phyloP scores from a whole-genome alignment of 2,113 vertebrate species.

The Dendropsophus ebraccatus region DNA sequence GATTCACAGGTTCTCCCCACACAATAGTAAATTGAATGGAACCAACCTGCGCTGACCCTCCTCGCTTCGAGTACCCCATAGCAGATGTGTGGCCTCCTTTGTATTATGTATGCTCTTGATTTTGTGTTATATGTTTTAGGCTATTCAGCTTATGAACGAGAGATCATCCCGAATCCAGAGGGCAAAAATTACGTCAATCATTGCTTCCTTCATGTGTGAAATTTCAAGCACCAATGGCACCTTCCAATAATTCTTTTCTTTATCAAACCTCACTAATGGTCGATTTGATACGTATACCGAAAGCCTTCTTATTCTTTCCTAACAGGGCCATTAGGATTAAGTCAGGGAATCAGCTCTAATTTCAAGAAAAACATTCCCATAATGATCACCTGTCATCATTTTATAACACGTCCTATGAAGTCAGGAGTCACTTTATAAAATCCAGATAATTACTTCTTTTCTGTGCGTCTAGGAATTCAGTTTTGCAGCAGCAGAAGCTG shows the following conservation, averaged over 20 bases:
- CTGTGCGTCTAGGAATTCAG: neutral
- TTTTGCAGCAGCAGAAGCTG: conserved; percentile 10
- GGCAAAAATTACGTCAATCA: neutral
- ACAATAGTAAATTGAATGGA: no score
- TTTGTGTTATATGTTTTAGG: neutral
- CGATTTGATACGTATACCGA: neutral
- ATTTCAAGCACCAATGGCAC: neutral
- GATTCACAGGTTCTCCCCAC: no score
- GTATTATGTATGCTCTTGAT: neutral
- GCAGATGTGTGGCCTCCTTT: no score
- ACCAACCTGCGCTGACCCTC: no score
- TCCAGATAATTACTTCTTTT: conserved; percentile 44
- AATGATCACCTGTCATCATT: conserved; percentile 43
- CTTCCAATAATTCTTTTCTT: neutral
- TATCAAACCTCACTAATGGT: conserved; percentile 3
- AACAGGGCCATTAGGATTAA: conserved; percentile 25
- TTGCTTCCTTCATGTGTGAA: neutral
- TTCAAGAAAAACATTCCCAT: conserved; percentile 32
- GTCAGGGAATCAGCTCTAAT: conserved; percentile 23
- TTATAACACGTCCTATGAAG: neutral
- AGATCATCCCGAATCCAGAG: neutral
- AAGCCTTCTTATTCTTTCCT: neutral
- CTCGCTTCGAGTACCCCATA: no score
- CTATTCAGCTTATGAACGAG: no score
- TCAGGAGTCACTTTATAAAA: conserved; percentile 41